Evolutionary conservation across 2,113 vertebrate species (phyloP), one percentile per base, ranked within the genome.

Genomic region (Oncorhynchus masou): DNA sequence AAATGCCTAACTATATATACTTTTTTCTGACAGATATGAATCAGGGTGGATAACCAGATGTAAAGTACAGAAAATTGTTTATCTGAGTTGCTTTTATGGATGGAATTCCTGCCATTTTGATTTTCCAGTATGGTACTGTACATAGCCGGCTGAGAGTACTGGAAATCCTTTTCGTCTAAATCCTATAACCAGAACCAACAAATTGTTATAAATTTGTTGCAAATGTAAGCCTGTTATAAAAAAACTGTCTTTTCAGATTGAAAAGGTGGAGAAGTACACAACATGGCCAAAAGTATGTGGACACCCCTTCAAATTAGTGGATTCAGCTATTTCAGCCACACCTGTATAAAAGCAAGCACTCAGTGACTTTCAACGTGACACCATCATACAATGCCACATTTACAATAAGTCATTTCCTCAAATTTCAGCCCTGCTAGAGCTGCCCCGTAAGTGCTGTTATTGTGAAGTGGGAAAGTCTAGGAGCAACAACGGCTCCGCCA

Each of bases 131-230:
- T 84, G 75, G 84, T 87, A 85, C 80, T 87, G 84, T 84, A 87
- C 84, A 48, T 67, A 13, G 48, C 48, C 8, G 13, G 1, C 48
- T 49, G 48, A 12, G 7, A 49, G 13, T 49, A 49, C 8, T 49
- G 48, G 20, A 78, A 87, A 20, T 88, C 86, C 86, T 90, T 86
- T 85, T 64, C 75, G 49, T 74, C 70, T 49, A 86, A 90, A 90
- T 90, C 86, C 89, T 87, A 88, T 90, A 88, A 88, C 81, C 86
- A 83, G 77, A 90, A 86, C 79, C 84, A 88, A 77, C 84, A 81
- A 83, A 83, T 83, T 83, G 79, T 88, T 81, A 83, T 83, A 83
- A 81, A 82, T 80, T 84, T 87, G 84, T 83, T 83, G 85, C 57
- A 59, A 74, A 74, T 29, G 68, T 88, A 90, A 88, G 83, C 88